A percentile compares a stretch with the other conserved stretches of the same genome.
phyloP scores from a whole-genome alignment of 2,888 invertebrate genomes.

The Zaprionus obscuricornis region DNA sequence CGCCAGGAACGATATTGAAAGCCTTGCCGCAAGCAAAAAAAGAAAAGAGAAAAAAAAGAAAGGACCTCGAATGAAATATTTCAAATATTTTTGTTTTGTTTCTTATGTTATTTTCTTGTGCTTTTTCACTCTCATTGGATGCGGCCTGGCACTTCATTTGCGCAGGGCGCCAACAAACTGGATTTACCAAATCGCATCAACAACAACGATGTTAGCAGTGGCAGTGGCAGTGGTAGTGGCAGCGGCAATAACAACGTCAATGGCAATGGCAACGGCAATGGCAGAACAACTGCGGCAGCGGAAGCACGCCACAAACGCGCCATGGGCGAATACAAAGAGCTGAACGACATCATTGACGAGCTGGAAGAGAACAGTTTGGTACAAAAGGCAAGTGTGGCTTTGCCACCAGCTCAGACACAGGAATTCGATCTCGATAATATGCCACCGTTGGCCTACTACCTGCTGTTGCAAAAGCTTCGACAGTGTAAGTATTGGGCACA shows the following conservation, averaged over 20 bases:
- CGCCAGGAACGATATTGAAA: constrained; percentile 44
- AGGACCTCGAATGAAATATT: constrained; percentile 59
- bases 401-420: constrained; percentile 48
- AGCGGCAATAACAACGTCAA: constrained; percentile 17
- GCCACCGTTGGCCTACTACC: constrained; percentile 76
- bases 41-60: no score
- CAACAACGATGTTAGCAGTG: constrained; percentile 25
- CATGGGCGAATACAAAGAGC: constrained; percentile 69
- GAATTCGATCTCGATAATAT: constrained; percentile 79
- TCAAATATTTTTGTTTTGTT: constrained; percentile 60
- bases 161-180: constrained; percentile 68
- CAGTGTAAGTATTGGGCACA: constrained; percentile 66
- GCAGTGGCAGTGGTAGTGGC: constrained; percentile 28
- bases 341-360: constrained; percentile 76
- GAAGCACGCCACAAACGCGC: constrained; percentile 78
- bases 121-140: constrained; percentile 10
- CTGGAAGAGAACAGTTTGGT: constrained; percentile 69
- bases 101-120: constrained; percentile 29
- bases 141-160: constrained; percentile 58
- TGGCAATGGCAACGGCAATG: constrained; percentile 2
- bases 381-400: constrained; percentile 45
- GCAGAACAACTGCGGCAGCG: constrained; percentile 29
- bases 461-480: constrained; percentile 76
- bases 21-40: constrained; percentile 38
- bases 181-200: constrained; percentile 72